Evolutionary conservation across 1,140 invertebrate genomes (phyloP).

Genomic region (Hylaeus anthracinus): DNA sequence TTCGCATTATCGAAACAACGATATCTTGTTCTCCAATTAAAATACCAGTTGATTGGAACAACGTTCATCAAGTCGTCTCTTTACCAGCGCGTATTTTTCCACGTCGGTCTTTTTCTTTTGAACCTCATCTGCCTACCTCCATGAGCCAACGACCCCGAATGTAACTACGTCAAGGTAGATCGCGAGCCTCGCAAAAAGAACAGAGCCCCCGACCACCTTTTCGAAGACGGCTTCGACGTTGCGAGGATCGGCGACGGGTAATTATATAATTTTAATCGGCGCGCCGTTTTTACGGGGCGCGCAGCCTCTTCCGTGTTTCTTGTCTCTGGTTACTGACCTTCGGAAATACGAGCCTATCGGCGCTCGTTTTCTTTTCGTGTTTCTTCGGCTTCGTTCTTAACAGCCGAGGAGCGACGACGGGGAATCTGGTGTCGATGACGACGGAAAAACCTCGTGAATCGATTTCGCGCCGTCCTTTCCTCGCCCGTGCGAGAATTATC

Average conservation of each 20-base stretch:
- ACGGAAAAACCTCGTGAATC: conserved; percentile 32
- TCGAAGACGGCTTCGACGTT: conserved; percentile 13
- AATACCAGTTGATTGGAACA: too few relatives aligned
- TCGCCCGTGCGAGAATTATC: conserved; percentile 5
- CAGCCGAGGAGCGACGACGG: conserved; percentile 43
- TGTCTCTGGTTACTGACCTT: conserved; percentile 48
- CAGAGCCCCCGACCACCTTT: too few relatives aligned
- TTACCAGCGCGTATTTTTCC: too few relatives aligned
- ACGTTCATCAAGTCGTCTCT: too few relatives aligned
- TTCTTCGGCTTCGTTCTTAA: conserved; percentile 42
- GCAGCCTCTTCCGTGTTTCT: conserved; percentile 32
- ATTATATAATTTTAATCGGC: conserved; percentile 45
- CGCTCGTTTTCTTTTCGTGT: conserved; percentile 31
- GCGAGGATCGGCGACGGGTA: background rate
- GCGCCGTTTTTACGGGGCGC: conserved; percentile 4
- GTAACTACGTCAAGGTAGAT: background rate
- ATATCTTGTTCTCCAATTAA: too few relatives aligned
- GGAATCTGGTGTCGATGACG: conserved; percentile 52
- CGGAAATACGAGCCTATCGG: conserved; percentile 40
- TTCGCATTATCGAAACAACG: too few relatives aligned
- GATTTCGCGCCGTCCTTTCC: conserved; percentile 27
- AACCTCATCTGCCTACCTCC: too few relatives aligned
- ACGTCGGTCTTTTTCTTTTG: too few relatives aligned
- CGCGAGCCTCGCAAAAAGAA: background rate
- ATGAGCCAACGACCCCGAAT: background rate